phyloP scores from a whole-genome alignment of 2,888 invertebrate species.

The Baronia brevicornis region DNA sequence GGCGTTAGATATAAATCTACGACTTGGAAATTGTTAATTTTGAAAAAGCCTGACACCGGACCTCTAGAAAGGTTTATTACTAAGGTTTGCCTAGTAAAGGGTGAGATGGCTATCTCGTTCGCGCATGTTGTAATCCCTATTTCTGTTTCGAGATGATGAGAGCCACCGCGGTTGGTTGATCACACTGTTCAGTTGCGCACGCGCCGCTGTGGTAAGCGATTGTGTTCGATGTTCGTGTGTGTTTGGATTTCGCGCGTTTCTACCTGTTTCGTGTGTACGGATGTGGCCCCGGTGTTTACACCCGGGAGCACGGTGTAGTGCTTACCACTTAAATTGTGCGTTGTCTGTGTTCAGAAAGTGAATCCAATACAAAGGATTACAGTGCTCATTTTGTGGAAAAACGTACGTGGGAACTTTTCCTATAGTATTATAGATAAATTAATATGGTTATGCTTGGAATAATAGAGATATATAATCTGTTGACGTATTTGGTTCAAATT shows the following conservation, averaged over 20 bases:
- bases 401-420: slow-evolving; percentile 25
- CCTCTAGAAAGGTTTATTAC: slow-evolving; percentile 8
- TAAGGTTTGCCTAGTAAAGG: slow-evolving; percentile 12
- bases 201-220: slow-evolving; percentile 50
- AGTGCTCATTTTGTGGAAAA: slow-evolving; percentile 23
- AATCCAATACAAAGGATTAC: slow-evolving; percentile 26
- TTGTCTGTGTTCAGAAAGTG: slow-evolving; percentile 28
- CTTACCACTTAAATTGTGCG: no score
- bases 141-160: slow-evolving; percentile 34
- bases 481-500: no score
- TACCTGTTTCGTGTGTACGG: slow-evolving; percentile 25
- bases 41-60: no score
- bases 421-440: slow-evolving; percentile 16
- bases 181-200: slow-evolving; percentile 59
- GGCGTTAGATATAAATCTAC: background rate
- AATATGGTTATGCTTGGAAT: slow-evolving; percentile 12
- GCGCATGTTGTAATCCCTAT: slow-evolving; percentile 16
- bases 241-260: slow-evolving; percentile 43
- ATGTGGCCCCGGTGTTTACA: slow-evolving; percentile 17
- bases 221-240: slow-evolving; percentile 37
- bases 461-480: slow-evolving; percentile 13
- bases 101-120: slow-evolving; percentile 4
- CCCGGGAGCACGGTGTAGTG: no score
- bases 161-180: slow-evolving; percentile 42
- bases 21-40: background rate